These are phyloP conservation scores for Strigamia maritima DNA, from an alignment of 2,888 invertebrate species.

Conservation along the genomic window DNA sequence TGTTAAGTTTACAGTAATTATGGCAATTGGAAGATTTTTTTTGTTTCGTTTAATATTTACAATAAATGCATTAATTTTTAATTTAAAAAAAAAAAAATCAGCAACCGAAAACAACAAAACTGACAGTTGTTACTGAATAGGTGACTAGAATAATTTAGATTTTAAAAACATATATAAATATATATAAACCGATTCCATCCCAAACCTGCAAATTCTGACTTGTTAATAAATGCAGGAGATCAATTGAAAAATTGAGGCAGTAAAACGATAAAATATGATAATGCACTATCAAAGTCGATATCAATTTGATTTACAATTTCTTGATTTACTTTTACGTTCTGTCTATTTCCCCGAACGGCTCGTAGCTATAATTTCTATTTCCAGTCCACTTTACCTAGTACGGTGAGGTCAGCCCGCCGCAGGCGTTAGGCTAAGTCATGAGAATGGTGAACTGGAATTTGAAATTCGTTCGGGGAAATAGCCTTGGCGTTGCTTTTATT, in stretches of 20 bases:
- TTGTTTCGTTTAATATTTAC: background rate
- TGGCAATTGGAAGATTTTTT: background rate
- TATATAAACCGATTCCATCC: background rate
- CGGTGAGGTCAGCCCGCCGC: too few relatives aligned
- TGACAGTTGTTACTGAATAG: background rate
- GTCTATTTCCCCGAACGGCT: too few relatives aligned
- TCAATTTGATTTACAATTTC: background rate
- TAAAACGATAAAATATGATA: background rate
- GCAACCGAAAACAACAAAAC: background rate
- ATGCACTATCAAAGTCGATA: background rate
- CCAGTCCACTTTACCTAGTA: too few relatives aligned
- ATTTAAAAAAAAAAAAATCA: background rate
- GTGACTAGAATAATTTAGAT: background rate
- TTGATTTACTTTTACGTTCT: background rate
- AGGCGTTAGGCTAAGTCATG: too few relatives aligned
- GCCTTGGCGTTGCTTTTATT: too few relatives aligned
- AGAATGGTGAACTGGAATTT: too few relatives aligned
- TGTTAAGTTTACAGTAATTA: background rate
- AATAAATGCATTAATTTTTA: background rate
- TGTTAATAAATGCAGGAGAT: constrained; percentile 23
- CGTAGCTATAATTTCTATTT: too few relatives aligned
- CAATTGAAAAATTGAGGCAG: background rate
- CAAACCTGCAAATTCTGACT: background rate
- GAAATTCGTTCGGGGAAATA: too few relatives aligned
- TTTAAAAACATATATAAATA: background rate